phyloP scores from a whole-genome alignment of 2,888 invertebrate species.

The Escarpia spicata region DNA sequence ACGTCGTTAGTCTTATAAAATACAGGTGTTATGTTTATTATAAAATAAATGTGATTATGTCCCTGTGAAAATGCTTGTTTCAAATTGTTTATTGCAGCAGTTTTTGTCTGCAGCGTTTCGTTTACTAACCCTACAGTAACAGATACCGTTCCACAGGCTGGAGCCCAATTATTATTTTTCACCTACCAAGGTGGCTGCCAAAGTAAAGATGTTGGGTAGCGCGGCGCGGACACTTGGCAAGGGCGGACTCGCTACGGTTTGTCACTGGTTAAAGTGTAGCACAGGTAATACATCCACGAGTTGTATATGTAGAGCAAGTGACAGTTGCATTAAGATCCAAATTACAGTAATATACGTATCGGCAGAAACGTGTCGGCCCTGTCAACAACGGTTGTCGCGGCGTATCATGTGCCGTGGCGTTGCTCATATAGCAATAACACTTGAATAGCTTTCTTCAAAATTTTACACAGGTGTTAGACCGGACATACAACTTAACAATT shows the following conservation, averaged over 20 bases:
- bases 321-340: neutral
- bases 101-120: neutral
- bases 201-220: neutral
- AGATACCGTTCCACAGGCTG: neutral
- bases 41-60: too few species aligned
- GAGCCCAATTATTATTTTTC: neutral
- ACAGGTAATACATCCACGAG: neutral
- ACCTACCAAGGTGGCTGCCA: slow-evolving; percentile 3
- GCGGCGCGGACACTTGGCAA: neutral
- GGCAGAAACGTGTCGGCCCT: neutral
- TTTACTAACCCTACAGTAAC: neutral
- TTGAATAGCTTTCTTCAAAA: neutral
- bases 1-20: too few species aligned
- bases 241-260: neutral
- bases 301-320: neutral
- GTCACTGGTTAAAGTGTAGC: neutral
- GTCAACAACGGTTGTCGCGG: neutral
- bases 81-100: too few species aligned
- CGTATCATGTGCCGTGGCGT: neutral
- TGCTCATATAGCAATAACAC: neutral
- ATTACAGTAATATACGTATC: neutral
- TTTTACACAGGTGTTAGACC: neutral
- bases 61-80: too few species aligned
- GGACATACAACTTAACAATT: neutral
- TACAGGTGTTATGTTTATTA: too few species aligned